A percentile compares a stretch with the other conserved stretches of the same genome.
phyloP scores from a whole-genome alignment of 2,797 vertebrate species.

The Brachymystax lenok region DNA sequence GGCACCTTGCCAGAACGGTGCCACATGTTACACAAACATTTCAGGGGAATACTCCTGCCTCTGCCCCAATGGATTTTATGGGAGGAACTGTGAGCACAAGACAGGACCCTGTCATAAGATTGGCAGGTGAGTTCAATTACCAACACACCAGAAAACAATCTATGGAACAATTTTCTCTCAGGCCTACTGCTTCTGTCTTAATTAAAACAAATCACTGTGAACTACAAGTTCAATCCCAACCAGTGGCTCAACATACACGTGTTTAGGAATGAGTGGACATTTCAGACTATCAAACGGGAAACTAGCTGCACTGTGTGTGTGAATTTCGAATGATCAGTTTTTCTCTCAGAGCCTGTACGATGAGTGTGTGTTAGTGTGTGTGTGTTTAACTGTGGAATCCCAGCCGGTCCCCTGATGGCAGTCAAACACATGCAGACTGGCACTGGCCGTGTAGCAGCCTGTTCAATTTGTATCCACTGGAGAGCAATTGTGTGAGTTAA shows the following conservation, averaged over 20 bases:
- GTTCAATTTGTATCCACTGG: slow-evolving; percentile 37
- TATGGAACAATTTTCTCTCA: background rate
- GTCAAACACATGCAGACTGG: slow-evolving; percentile 20
- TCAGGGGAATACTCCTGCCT: slow-evolving; percentile 85
- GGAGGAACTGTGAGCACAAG: slow-evolving; percentile 86
- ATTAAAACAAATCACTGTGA: background rate
- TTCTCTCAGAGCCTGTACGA: background rate
- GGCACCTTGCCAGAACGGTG: slow-evolving; percentile 85
- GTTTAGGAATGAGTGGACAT: background rate
- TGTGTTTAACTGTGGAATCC: background rate
- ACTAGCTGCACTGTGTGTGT: background rate
- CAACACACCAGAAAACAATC: background rate
- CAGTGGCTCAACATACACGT: background rate
- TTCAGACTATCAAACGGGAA: background rate
- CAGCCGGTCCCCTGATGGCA: slow-evolving; percentile 17
- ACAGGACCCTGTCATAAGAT: slow-evolving; percentile 86
- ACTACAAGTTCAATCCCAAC: background rate
- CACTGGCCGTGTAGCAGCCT: slow-evolving; percentile 23
- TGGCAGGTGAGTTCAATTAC: slow-evolving; percentile 66
- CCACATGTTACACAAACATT: slow-evolving; percentile 83
- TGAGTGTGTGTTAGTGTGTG: background rate
- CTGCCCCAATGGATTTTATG: slow-evolving; percentile 85
- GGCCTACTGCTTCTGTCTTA: background rate
- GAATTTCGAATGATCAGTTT: background rate
- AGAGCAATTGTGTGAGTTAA: slow-evolving; percentile 45